Conservation (phyloP, 2,888 invertebrate species). For the Lasioglossum calceatum region DNA sequence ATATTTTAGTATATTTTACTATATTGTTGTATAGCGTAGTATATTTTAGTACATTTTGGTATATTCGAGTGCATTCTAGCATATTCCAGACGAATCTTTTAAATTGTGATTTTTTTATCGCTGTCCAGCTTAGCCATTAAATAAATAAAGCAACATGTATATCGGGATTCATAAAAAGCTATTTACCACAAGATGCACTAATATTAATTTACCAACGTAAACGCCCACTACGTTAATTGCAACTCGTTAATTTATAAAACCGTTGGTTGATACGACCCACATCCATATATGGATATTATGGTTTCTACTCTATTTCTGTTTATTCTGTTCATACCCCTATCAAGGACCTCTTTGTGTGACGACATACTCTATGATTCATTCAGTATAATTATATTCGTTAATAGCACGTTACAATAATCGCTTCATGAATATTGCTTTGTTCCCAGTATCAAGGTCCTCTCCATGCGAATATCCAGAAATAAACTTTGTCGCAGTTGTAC, state of each 20-base stretch:
- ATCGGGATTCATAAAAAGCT: not conserved
- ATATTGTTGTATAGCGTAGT: no score
- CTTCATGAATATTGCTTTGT: constrained; percentile 54
- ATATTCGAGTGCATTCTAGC: no score
- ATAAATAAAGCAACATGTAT: not conserved
- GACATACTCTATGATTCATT: constrained; percentile 42
- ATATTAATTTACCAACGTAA: not conserved
- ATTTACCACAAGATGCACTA: not conserved
- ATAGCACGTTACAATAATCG: constrained; percentile 54
- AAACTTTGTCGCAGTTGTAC: constrained; percentile 8
- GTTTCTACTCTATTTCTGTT: constrained; percentile 33
- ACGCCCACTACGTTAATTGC: constrained; percentile 6
- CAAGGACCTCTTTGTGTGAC: constrained; percentile 36
- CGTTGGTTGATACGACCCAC: not conserved
- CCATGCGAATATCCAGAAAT: not conserved
- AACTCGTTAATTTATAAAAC: not conserved
- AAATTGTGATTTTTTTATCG: not conserved
- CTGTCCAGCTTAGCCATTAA: not conserved
- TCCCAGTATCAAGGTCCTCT: constrained; percentile 32
- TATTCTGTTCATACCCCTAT: constrained; percentile 7
- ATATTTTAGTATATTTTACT: no score
- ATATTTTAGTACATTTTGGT: no score
- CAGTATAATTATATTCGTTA: constrained; percentile 45
- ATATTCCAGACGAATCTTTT: not conserved
- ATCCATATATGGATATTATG: constrained; percentile 17